Base-by-base conservation (phyloP, 2,113 vertebrate genomes). In the Ellobius talpinus region DNA sequence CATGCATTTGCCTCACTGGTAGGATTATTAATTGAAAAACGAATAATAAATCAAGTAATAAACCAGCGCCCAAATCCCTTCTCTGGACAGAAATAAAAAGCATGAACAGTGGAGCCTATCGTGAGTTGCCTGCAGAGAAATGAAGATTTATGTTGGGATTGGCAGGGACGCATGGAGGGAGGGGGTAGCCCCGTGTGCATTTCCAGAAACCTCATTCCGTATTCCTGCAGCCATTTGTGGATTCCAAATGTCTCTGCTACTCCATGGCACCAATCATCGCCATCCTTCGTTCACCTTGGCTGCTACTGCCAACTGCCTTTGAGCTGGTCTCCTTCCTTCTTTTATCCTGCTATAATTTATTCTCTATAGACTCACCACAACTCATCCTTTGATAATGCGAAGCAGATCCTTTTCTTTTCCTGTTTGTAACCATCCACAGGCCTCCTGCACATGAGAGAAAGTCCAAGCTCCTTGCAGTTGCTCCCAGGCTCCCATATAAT, bases 21-120 rank as follows among this genome's bases (percentile, higher is more conserved):
- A 17, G 55, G 73, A 78, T 70, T 86, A 89, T 47, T 88, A 29
- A 94, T 23, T 88, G 81, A 95, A 94, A 50, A 89, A 77, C 11
- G 14, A 55, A n/a, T 50, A 73, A 33, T 13, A 78, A 47, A 36
- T 11, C 50, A 70, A 93, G 47, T 6, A 72, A 24, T 55, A 90
- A 31, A 39, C 65, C 12, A n/a, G 33, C 90, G 23, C 9, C 33
- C 33, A 81, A 66, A 87, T 73, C 33, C 33, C 17, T 55, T 42
- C 78, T 84, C n/a, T 66, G 65, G 92, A 90, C 61, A 87, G 19
- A 7, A 73, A 87, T 7, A 96, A 45, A 87, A 73, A 39, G 6
- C 47, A 61, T 36, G 23, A 86, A 94, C 17, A 47, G 73, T 7
- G 73, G 17, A 65, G 63, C 31, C 47, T 81, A 70, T 65, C 55